Conservation (phyloP, 2,888 invertebrate genomes). For the Dryococelus australis region DNA sequence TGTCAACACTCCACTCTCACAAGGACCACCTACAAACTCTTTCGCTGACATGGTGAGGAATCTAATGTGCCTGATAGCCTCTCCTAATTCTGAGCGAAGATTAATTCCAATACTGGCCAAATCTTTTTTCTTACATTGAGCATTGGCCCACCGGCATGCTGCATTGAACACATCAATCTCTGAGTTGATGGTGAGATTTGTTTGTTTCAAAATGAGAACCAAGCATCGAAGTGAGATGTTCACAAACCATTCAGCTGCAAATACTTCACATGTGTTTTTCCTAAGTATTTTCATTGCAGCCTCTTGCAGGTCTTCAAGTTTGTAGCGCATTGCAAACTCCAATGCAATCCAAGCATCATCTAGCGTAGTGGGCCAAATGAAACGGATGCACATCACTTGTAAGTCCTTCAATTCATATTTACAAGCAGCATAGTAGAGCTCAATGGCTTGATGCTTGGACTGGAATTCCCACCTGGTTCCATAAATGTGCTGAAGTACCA, state of each 20-base stretch:
- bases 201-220: not conserved
- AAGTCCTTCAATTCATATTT: conserved; percentile 9
- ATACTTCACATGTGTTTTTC: not conserved
- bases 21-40: not conserved
- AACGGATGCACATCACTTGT: not conserved
- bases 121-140: not conserved
- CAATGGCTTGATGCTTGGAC: not conserved
- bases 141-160: not conserved
- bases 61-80: not conserved
- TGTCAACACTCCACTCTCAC: not conserved
- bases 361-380: not conserved
- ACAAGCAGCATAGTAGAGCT: not conserved
- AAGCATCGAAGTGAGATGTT: not conserved
- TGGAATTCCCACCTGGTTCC: not conserved
- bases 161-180: not conserved
- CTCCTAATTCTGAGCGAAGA: not conserved
- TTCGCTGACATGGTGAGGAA: not conserved
- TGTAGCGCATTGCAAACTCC: not conserved
- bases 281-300: not conserved
- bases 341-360: not conserved
- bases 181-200: not conserved
- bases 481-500: not conserved
- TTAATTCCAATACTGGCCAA: not conserved
- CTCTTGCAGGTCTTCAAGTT: not conserved
- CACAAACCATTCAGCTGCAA: not conserved